Percentiles rank a stretch among this genome's conserved stretches.
Evolutionary conservation across 2,888 invertebrate genomes (phyloP).

Genomic region (Drosophila tripunctata): DNA sequence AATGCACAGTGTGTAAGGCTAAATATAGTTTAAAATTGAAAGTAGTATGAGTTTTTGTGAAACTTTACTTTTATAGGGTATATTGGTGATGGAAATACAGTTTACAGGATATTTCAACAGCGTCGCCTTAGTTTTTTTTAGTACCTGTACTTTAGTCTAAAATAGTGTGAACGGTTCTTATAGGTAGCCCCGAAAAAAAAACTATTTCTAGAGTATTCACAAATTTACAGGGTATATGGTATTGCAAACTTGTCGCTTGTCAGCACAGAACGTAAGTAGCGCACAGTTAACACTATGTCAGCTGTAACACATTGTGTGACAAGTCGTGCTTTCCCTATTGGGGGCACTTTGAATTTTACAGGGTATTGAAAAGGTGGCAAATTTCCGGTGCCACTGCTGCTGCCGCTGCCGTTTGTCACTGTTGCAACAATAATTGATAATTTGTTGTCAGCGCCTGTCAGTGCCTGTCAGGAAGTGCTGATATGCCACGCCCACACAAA

Average conservation of each 20-base stretch:
- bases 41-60: rapidly evolving
- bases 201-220: rapidly evolving
- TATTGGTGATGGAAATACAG: not conserved
- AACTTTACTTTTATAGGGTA: not conserved
- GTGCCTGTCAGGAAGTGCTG: slow-evolving; percentile 50
- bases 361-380: slow-evolving; percentile 35
- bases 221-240: not conserved
- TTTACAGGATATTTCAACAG: not conserved
- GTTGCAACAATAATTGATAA: slow-evolving; percentile 54
- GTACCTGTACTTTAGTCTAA: not conserved
- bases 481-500: slow-evolving; percentile 21
- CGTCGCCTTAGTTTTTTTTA: too few species aligned
- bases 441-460: slow-evolving; percentile 38
- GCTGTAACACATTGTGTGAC: not conserved
- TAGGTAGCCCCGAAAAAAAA: too few species aligned
- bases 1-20: too few species aligned
- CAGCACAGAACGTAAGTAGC: not conserved
- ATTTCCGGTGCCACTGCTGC: slow-evolving; percentile 32
- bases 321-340: not conserved
- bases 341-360: not conserved
- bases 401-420: not conserved
- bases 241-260: not conserved
- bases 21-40: too few species aligned
- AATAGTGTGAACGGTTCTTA: too few species aligned
- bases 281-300: not conserved